These are phyloP conservation scores for Taphrorychus bicolor DNA, from an alignment of 2,888 invertebrate species.

Conservation along the genomic window DNA sequence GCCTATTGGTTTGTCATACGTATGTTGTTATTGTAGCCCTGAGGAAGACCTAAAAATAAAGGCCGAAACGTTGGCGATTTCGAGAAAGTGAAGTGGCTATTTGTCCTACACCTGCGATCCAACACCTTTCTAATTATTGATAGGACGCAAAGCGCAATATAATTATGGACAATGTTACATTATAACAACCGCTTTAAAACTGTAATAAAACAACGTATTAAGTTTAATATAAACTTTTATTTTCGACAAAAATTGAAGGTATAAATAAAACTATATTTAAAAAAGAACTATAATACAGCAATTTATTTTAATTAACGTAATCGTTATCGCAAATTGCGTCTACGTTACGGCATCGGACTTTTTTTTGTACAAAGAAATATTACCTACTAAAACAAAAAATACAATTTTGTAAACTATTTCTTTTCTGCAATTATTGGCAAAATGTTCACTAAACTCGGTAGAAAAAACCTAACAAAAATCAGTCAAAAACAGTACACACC, in stretches of 20 bases:
- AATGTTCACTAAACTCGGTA: conserved; percentile 23
- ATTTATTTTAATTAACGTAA: conserved; percentile 42
- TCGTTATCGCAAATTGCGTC: conserved; percentile 4
- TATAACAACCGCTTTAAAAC: neutral
- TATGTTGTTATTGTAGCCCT: too few relatives aligned
- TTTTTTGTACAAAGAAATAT: conserved; percentile 50
- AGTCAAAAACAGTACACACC: conserved; percentile 59
- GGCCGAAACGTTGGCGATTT: too few relatives aligned
- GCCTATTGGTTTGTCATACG: too few relatives aligned
- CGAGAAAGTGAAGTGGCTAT: too few relatives aligned
- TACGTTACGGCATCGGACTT: conserved; percentile 1
- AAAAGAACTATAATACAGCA: conserved; percentile 48
- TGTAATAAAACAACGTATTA: neutral
- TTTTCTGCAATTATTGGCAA: conserved; percentile 50
- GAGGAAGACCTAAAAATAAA: too few relatives aligned
- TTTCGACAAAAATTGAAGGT: conserved; percentile 19
- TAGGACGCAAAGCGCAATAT: too few relatives aligned
- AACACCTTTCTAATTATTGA: too few relatives aligned
- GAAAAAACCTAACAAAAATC: conserved; percentile 56
- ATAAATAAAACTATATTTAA: conserved; percentile 43
- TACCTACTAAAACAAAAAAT: conserved; percentile 38
- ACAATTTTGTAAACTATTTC: conserved; percentile 41
- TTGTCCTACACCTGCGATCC: too few relatives aligned
- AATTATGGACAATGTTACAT: too few relatives aligned
- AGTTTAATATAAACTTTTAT: conserved; percentile 41